Conservation (phyloP, 2,888 invertebrate species). For the Andrena bicolor region DNA sequence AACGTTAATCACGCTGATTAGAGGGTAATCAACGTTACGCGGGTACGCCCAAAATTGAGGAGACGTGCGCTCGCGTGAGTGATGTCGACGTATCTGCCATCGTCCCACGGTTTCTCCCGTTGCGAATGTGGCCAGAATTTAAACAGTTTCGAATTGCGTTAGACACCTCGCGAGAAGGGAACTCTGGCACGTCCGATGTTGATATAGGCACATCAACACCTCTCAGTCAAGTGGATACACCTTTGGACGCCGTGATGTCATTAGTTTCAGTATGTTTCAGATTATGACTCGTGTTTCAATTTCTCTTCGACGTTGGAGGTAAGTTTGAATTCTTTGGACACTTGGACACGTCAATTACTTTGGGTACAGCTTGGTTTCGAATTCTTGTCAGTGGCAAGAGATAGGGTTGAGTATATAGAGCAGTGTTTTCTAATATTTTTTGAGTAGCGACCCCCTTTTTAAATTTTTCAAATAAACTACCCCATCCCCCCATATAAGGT, state of each 20-base stretch:
- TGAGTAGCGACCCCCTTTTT: no score
- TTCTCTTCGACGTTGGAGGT: not conserved
- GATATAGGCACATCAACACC: not conserved
- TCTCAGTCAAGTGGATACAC: not conserved
- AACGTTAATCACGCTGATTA: conserved; percentile 63
- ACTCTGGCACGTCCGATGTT: not conserved
- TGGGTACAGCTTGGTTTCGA: not conserved
- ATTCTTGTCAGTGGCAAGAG: not conserved
- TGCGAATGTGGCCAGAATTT: conserved; percentile 74
- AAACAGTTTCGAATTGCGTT: conserved; percentile 67
- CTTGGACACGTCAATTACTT: not conserved
- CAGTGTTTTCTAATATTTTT: no score
- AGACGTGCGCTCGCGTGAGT: conserved; percentile 44
- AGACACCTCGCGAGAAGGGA: not conserved
- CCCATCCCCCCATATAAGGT: no score
- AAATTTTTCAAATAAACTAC: no score
- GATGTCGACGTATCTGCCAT: not conserved
- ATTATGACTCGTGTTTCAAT: not conserved
- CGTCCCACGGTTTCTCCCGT: conserved; percentile 45
- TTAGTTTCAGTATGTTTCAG: not conserved
- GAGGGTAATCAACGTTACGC: conserved; percentile 54
- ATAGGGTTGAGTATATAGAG: no score
- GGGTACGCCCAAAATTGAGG: conserved; percentile 56
- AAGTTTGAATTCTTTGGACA: not conserved
- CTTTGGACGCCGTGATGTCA: not conserved